Conservation (phyloP, 1,140 invertebrate species). For the Bombus cullumanus region DNA sequence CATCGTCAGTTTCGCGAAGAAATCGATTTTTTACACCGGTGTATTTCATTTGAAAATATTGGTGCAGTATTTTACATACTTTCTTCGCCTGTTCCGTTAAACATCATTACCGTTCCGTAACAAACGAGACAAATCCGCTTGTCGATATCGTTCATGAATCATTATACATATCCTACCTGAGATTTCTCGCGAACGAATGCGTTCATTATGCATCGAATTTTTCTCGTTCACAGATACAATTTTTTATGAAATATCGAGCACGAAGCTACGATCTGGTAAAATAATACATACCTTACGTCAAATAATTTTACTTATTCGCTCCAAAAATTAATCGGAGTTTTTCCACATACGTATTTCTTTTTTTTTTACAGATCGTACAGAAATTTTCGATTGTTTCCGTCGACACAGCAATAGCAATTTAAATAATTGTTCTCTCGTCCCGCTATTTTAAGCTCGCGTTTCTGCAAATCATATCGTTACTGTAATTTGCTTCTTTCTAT, state of each 20-base stretch:
- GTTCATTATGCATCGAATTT: neutral
- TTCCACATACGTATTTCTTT: neutral
- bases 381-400: neutral
- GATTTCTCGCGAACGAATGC: slow-evolving; percentile 21
- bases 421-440: neutral
- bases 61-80: neutral
- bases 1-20: neutral
- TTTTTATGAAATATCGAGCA: slow-evolving; percentile 34
- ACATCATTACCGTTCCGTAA: neutral
- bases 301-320: neutral
- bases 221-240: slow-evolving; percentile 4
- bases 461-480: neutral
- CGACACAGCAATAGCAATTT: neutral
- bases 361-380: neutral
- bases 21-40: neutral
- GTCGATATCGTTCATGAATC: neutral
- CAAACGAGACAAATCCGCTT: slow-evolving; percentile 9
- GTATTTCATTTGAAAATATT: slow-evolving; percentile 9
- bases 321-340: neutral
- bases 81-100: neutral
- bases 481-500: neutral
- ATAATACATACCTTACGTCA: neutral
- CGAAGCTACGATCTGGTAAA: neutral
- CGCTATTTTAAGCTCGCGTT: slow-evolving; percentile 17
- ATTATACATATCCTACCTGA: slow-evolving; percentile 33